Percentiles rank a stretch among this genome's conserved stretches.
Conservation (phyloP, 2,888 invertebrate species). For the Watsonalla cultraria region DNA sequence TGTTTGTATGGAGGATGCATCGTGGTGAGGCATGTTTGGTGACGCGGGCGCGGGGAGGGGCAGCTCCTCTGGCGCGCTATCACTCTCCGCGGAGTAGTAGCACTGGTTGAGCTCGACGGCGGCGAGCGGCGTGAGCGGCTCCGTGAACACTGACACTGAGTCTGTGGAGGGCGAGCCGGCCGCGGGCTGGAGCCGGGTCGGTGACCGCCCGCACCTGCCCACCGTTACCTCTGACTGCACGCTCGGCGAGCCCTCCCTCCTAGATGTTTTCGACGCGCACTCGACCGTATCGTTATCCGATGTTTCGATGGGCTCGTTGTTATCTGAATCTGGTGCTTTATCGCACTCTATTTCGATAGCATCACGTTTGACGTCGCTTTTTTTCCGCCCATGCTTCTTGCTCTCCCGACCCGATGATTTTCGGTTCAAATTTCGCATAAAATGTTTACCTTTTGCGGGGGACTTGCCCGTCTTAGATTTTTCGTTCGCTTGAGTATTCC, state of each 20-base stretch:
- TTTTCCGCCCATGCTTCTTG: constrained; percentile 66
- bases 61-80: constrained; percentile 63
- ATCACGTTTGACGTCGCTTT: constrained; percentile 57
- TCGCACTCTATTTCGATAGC: constrained; percentile 57
- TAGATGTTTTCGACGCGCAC: constrained; percentile 60
- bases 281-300: constrained; percentile 72
- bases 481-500: constrained; percentile 74
- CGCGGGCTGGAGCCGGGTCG: constrained; percentile 63
- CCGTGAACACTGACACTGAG: constrained; percentile 87
- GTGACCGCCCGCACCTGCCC: constrained; percentile 70
- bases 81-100: constrained; percentile 80
- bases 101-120: constrained; percentile 82
- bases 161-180: constrained; percentile 70
- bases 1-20: constrained; percentile 48
- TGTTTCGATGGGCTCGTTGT: constrained; percentile 63
- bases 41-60: constrained; percentile 24
- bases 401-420: constrained; percentile 62
- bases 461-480: constrained; percentile 75
- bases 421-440: constrained; percentile 72
- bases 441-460: constrained; percentile 78
- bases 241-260: constrained; percentile 45
- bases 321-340: constrained; percentile 74
- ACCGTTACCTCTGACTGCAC: constrained; percentile 69
- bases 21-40: constrained; percentile 59
- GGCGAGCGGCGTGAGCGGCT: constrained; percentile 81